Base-by-base conservation (phyloP, 2,888 invertebrate genomes). In the Mesochorus sp. region DNA sequence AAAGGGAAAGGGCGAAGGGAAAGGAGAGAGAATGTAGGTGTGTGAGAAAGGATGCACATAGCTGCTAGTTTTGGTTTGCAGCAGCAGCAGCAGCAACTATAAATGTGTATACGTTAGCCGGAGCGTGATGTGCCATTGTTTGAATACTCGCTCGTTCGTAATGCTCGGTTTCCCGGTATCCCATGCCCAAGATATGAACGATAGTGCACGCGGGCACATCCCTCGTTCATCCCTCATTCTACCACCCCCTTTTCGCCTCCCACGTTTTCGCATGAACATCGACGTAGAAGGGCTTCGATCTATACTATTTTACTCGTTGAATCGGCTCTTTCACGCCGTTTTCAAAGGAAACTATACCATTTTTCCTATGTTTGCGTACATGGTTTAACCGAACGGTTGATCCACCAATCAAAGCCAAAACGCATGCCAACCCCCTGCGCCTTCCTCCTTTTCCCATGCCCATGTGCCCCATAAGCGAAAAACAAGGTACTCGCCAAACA, bases 41-140 rank as follows among this genome's bases (percentile, higher is more conserved):
- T 24, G 53, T 53, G 51, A 72, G 66, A 39, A 71, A 37, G 76
- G 59, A 61, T 59, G 37, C 47, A 31, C 59, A 57, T 34, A 62
- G 39, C 62, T n/a, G n/a, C n/a, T n/a, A n/a, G n/a, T n/a, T n/a
- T n/a, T n/a, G n/a, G n/a, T n/a, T n/a, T n/a, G n/a, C n/a, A n/a
- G n/a, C n/a, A n/a, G 64, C 57, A 61, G 68, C 75, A 70, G 70
- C 21, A 34, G 67, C 59, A 51, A 67, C 61, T 80, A 79, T 79
- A 67, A 82, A 82, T 82, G 75, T n/a, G n/a, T 79, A 80, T 76
- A 73, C 72, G 76, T 77, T 80, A 79, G 67, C 62, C 77, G 70
- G 68, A 81, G 80, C 80, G 80, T 81, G 79, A 81, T 73, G 75
- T 59, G 71, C 80, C 55, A 82, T 82, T 82, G 82, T 82, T 82